Evolutionary conservation across 2,888 invertebrate species (phyloP).

Genomic region (Alloplasta piceator): DNA sequence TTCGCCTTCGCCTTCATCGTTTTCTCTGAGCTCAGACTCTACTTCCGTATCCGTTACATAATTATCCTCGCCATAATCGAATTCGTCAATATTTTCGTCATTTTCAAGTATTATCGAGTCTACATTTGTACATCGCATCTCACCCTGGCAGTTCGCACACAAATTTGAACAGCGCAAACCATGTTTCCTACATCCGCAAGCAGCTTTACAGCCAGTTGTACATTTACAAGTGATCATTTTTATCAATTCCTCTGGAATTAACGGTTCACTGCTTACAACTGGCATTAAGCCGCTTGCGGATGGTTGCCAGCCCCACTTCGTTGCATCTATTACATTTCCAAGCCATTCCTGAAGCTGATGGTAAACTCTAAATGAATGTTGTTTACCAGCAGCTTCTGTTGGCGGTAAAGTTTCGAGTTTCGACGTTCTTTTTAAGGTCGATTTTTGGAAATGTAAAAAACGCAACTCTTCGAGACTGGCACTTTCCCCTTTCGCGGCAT

Average conservation of each 20-base stretch:
- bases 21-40: background rate
- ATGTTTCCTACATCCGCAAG: conserved; percentile 5
- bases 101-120: background rate
- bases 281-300: background rate
- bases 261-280: background rate
- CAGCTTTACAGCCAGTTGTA: background rate
- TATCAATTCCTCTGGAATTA: background rate
- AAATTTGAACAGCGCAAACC: conserved; percentile 11
- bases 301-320: background rate
- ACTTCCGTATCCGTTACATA: too few species aligned
- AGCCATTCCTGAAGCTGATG: too few species aligned
- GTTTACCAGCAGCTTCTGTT: too few species aligned
- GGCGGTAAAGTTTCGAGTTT: too few species aligned
- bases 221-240: background rate
- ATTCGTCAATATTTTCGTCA: background rate
- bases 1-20: background rate
- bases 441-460: too few species aligned
- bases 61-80: background rate
- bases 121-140: background rate
- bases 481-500: too few species aligned
- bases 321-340: background rate
- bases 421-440: too few species aligned
- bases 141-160: conserved; percentile 14
- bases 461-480: too few species aligned
- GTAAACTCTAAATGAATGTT: too few species aligned